These are phyloP conservation scores for Cheilosia impressa DNA, from an alignment of 2,888 invertebrate species.

Conservation along the genomic window DNA sequence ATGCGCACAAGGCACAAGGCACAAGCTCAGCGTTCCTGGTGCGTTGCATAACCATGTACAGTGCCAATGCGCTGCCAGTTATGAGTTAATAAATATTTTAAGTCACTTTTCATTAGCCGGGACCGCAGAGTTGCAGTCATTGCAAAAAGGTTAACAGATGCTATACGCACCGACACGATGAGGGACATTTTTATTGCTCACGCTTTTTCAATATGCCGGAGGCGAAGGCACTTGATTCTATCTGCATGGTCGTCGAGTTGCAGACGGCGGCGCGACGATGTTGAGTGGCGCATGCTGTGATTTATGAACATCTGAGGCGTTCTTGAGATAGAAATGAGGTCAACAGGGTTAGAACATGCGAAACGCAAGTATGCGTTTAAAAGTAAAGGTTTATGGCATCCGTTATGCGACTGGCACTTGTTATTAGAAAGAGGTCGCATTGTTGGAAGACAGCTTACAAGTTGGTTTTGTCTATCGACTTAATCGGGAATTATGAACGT, in stretches of 20 bases:
- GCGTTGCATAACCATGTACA: background rate
- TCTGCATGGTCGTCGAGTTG: background rate
- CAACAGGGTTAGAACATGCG: slow-evolving; percentile 38
- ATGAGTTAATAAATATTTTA: slow-evolving; percentile 54
- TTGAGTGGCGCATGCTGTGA: slow-evolving; percentile 26
- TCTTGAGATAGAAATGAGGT: slow-evolving; percentile 38
- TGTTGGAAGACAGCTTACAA: too few relatives aligned
- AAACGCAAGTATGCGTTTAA: background rate
- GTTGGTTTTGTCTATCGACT: too few relatives aligned
- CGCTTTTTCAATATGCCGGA: slow-evolving; percentile 13
- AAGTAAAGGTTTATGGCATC: background rate
- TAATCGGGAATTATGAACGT: too few relatives aligned
- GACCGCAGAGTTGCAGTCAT: background rate
- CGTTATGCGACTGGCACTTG: background rate
- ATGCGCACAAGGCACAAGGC: too few relatives aligned
- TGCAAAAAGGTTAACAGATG: background rate
- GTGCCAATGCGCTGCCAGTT: slow-evolving; percentile 24
- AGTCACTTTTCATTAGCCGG: slow-evolving; percentile 45
- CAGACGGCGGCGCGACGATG: background rate
- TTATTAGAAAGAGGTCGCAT: too few relatives aligned
- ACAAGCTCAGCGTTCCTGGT: background rate
- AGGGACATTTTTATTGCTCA: slow-evolving; percentile 18
- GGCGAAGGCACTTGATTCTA: background rate
- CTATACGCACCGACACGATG: background rate
- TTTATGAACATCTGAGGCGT: slow-evolving; percentile 40